Evolutionary conservation across 2,113 vertebrate species (phyloP).

Genomic region (Tragelaphus scriptus): DNA sequence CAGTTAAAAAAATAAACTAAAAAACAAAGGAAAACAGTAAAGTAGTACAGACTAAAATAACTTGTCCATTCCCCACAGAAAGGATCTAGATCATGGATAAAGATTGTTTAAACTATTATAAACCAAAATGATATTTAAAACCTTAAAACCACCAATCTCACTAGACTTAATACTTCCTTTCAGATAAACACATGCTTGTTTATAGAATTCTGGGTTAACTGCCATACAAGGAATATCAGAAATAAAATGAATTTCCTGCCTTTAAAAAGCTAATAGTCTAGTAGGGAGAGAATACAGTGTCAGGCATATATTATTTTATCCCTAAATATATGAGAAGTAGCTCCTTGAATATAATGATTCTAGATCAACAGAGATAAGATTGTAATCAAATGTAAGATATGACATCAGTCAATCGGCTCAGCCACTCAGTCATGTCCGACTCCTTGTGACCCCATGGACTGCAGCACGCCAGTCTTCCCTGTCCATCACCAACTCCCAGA

Average conservation of each 20-base stretch:
- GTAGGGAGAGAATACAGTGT: background rate
- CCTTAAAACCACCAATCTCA: background rate
- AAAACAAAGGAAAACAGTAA: background rate
- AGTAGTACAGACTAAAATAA: background rate
- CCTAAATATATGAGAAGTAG: background rate
- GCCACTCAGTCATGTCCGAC: background rate
- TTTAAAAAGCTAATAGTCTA: background rate
- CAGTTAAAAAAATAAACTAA: background rate
- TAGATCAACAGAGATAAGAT: background rate
- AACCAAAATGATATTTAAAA: background rate
- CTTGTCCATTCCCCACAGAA: background rate
- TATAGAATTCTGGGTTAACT: background rate
- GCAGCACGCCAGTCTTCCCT: rapidly evolving
- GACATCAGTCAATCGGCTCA: background rate
- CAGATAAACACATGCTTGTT: background rate
- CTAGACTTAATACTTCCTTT: background rate
- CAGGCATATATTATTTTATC: background rate
- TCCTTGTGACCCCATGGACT: background rate
- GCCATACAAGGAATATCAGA: background rate
- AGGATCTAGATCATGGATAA: background rate
- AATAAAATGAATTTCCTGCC: background rate
- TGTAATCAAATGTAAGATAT: background rate
- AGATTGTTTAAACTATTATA: background rate
- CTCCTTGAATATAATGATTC: background rate
- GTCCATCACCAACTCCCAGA: background rate